These are phyloP conservation scores for Uropsilus gracilis DNA, from an alignment of 2,113 vertebrate genomes.

Conservation along the genomic window DNA sequence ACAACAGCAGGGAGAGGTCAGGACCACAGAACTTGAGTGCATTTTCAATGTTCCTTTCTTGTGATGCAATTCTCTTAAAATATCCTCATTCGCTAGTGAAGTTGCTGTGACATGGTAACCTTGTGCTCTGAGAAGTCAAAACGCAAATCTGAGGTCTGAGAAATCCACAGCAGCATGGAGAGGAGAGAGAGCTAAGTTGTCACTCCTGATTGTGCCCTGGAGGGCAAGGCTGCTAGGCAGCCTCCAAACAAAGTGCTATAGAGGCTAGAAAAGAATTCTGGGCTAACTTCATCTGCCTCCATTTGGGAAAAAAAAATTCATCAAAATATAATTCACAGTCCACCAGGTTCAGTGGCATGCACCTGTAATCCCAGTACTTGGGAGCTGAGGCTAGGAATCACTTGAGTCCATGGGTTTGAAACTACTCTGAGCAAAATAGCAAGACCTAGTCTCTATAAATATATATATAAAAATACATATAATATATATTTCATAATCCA, in stretches of 20 bases:
- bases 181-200: not conserved
- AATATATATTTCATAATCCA: not conserved
- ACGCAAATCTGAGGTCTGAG: not conserved
- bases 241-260: not conserved
- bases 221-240: accelerated
- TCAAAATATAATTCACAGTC: not conserved
- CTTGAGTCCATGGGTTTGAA: too few species aligned
- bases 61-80: not conserved
- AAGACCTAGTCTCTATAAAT: too few species aligned
- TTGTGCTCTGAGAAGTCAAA: not conserved
- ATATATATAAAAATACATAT: too few species aligned
- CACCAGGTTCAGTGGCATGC: too few species aligned
- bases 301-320: not conserved
- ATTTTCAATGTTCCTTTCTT: not conserved
- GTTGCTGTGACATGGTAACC: not conserved
- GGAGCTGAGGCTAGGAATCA: too few species aligned
- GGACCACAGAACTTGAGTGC: not conserved
- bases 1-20: not conserved
- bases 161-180: not conserved
- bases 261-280: not conserved
- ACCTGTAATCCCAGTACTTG: too few species aligned
- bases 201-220: not conserved
- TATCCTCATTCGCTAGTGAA: not conserved
- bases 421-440: too few species aligned
- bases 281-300: not conserved